Evolutionary conservation across 2,113 vertebrate genomes (phyloP).

Genomic region (Nyctereutes procyonoides): DNA sequence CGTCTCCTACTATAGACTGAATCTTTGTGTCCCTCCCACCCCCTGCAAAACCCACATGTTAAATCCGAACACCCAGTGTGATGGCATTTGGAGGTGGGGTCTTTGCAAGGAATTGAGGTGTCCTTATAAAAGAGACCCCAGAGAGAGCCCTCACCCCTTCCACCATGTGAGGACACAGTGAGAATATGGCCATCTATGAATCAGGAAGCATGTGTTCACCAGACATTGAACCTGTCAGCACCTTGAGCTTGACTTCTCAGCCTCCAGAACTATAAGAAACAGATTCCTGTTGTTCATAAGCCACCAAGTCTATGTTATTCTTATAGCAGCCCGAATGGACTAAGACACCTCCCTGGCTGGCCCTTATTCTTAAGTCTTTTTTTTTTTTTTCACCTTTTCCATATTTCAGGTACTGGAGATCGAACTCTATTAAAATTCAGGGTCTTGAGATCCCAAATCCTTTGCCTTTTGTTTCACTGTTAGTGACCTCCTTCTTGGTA

Average conservation of each 20-base stretch:
- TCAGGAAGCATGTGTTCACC: background rate
- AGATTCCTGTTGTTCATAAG: background rate
- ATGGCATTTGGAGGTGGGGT: background rate
- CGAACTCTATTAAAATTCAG: background rate
- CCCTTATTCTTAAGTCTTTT: background rate
- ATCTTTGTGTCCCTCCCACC: background rate
- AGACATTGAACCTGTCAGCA: background rate
- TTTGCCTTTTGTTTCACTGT: background rate
- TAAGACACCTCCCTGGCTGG: background rate
- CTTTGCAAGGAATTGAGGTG: background rate
- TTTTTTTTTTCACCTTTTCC: background rate
- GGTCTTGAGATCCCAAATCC: background rate
- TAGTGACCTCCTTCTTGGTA: conserved; percentile 3
- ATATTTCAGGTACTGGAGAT: background rate
- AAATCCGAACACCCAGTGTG: background rate
- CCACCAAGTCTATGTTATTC: background rate
- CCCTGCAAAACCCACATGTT: background rate
- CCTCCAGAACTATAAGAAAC: background rate
- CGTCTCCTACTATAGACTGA: background rate
- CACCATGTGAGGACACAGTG: background rate
- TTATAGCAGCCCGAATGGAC: background rate
- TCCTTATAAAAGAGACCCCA: background rate
- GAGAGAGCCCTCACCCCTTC: background rate
- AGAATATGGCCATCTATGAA: background rate
- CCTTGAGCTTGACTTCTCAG: background rate